These are phyloP conservation scores for Charanyca ferruginea DNA, from an alignment of 2,888 invertebrate species.

Conservation along the genomic window DNA sequence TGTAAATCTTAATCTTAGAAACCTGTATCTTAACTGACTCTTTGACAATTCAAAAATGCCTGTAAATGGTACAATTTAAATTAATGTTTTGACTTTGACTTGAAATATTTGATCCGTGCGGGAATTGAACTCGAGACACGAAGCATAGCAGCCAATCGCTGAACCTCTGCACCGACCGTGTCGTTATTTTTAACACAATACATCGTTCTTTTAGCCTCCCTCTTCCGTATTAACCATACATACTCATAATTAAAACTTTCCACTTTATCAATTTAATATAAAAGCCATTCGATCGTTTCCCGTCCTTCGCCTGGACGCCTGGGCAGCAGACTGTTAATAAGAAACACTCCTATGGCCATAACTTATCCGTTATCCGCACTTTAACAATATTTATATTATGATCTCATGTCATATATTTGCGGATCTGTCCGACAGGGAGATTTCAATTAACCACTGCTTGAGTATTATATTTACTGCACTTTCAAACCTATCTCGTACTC, in stretches of 20 bases:
- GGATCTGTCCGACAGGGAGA: conserved; percentile 39
- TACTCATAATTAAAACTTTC: neutral
- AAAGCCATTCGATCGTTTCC: neutral
- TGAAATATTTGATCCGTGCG: too few species aligned
- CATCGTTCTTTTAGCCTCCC: neutral
- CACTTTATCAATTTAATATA: conserved; percentile 10
- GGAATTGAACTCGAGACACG: too few species aligned
- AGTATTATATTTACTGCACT: conserved; percentile 43
- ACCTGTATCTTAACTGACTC: too few species aligned
- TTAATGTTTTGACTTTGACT: too few species aligned
- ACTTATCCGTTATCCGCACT: conserved; percentile 11
- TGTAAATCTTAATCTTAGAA: too few species aligned
- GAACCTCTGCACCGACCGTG: too few species aligned
- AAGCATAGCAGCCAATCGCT: too few species aligned
- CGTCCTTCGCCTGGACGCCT: conserved; percentile 1
- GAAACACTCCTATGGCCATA: conserved; percentile 1
- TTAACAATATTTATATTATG: conserved; percentile 30
- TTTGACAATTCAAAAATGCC: too few species aligned
- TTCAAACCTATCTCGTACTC: conserved; percentile 29
- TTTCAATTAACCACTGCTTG: conserved; percentile 50
- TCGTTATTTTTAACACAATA: neutral
- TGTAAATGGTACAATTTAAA: too few species aligned
- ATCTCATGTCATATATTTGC: conserved; percentile 38
- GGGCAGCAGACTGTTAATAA: neutral
- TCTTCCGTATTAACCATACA: too few species aligned